Evolutionary conservation across 2,113 vertebrate species (phyloP).

Genomic region (Mobula hypostoma): DNA sequence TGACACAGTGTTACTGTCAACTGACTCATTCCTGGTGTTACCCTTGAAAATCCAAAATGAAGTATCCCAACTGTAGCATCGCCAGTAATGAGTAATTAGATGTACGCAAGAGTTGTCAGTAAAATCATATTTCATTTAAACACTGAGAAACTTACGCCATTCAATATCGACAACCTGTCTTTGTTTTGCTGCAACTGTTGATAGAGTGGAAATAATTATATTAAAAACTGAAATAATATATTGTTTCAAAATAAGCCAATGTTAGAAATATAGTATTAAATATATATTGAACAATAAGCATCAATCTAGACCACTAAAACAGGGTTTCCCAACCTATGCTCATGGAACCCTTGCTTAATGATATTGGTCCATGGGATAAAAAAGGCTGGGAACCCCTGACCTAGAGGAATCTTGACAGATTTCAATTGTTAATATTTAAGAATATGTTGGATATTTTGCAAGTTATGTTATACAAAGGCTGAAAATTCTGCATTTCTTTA

Average conservation of each 20-base stretch:
- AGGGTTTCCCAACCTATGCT: too few species aligned
- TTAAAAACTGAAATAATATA: background rate
- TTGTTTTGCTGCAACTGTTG: slow-evolving; percentile 10
- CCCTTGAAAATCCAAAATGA: too few species aligned
- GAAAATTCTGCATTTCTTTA: background rate
- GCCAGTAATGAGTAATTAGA: too few species aligned
- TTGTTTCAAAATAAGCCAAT: background rate
- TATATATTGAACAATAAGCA: background rate
- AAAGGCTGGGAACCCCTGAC: too few species aligned
- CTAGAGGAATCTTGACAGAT: too few species aligned
- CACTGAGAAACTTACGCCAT: background rate
- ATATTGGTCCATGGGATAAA: too few species aligned
- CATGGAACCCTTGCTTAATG: too few species aligned
- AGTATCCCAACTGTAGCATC: too few species aligned
- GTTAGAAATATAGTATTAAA: background rate
- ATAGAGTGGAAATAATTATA: background rate
- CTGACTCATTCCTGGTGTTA: too few species aligned
- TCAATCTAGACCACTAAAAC: background rate
- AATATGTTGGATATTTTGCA: background rate
- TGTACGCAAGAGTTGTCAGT: too few species aligned
- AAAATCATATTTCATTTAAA: background rate
- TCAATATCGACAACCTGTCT: slow-evolving; percentile 3
- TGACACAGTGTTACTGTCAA: too few species aligned
- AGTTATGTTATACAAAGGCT: background rate
- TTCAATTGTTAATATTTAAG: background rate